Percentiles rank a stretch among this genome's conserved stretches.
Evolutionary conservation across 2,888 invertebrate species (phyloP).

Genomic region (Sarcophaga rosellei): DNA sequence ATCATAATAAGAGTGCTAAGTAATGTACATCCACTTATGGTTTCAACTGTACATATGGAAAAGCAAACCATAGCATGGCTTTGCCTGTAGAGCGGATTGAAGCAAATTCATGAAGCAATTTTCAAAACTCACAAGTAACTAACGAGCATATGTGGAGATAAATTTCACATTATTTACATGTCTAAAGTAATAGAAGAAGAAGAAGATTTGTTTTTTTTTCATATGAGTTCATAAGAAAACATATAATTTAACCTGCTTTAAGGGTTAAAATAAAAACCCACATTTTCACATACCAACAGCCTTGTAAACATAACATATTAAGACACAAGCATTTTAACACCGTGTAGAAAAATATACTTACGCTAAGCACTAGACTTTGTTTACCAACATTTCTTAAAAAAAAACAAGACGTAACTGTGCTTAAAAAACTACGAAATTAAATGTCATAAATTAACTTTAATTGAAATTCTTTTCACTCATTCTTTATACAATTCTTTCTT

Average conservation of each 20-base stretch:
- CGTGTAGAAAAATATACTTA: constrained; percentile 7
- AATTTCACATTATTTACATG: constrained; percentile 12
- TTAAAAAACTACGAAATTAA: constrained; percentile 58
- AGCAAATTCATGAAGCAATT: constrained; percentile 35
- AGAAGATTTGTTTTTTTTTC: neutral
- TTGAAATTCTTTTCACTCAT: constrained; percentile 73
- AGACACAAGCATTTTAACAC: constrained; percentile 44
- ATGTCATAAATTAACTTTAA: constrained; percentile 78
- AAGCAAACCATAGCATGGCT: neutral
- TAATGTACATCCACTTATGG: too few species aligned
- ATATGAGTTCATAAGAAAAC: constrained; percentile 45
- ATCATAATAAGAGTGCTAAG: too few species aligned
- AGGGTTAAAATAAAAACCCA: constrained; percentile 63
- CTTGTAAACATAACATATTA: constrained; percentile 27
- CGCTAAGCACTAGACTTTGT: constrained; percentile 13
- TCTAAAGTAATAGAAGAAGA: neutral
- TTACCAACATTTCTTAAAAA: constrained; percentile 2
- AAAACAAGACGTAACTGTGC: constrained; percentile 4
- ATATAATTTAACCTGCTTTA: constrained; percentile 64
- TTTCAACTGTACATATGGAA: neutral
- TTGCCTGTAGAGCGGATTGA: neutral
- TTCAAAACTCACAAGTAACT: constrained; percentile 18
- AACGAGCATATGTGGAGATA: constrained; percentile 41
- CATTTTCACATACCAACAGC: constrained; percentile 33
- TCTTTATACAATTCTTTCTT: neutral